A percentile compares a stretch with the other conserved stretches of the same genome.
Evolutionary conservation across 2,888 invertebrate species (phyloP).

Genomic region (Serripes groenlandicus): DNA sequence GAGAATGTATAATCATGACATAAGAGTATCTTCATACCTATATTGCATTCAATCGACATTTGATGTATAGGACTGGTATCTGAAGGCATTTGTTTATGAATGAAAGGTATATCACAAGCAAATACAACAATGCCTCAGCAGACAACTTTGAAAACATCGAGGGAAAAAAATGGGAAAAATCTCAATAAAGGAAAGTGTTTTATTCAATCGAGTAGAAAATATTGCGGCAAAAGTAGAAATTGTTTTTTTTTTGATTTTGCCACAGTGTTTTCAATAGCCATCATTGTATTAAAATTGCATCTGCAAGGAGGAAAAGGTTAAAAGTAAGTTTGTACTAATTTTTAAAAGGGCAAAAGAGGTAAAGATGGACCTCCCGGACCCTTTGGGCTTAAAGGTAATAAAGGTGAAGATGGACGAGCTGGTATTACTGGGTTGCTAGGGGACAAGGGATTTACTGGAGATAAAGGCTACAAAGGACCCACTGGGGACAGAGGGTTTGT

Average conservation of each 20-base stretch:
- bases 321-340: not conserved
- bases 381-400: constrained; percentile 70
- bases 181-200: no score
- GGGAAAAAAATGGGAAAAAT: no score
- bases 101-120: no score
- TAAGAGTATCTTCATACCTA: no score
- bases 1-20: no score
- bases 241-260: not conserved
- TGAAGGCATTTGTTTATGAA: no score
- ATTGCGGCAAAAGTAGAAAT: not conserved
- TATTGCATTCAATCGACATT: no score
- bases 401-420: constrained; percentile 74
- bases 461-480: constrained; percentile 55
- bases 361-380: constrained; percentile 79
- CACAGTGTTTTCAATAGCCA: not conserved
- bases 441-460: constrained; percentile 66
- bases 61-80: no score
- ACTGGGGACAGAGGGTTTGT: constrained; percentile 65
- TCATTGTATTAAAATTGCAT: not conserved
- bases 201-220: not conserved
- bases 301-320: not conserved
- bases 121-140: no score
- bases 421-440: constrained; percentile 75
- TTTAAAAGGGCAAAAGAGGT: constrained; percentile 79
- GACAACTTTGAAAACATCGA: no score